Evolutionary conservation across 2,797 vertebrate genomes (phyloP).

Genomic region (Chiloscyllium punctatum): DNA sequence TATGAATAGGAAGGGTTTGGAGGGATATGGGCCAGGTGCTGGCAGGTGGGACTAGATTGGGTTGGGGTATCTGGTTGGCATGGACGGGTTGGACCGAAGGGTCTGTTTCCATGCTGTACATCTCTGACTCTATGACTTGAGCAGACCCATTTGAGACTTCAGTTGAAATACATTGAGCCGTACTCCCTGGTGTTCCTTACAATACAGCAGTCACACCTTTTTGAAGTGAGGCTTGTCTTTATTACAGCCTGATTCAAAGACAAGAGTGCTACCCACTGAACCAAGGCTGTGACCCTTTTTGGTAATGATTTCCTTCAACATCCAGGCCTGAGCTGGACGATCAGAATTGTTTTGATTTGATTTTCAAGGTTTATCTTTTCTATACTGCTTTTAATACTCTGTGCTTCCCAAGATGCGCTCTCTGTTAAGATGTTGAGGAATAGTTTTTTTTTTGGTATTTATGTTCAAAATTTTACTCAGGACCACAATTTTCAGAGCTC

Average conservation of each 20-base stretch:
- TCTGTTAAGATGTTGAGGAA: background rate
- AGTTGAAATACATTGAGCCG: background rate
- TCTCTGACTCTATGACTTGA: background rate
- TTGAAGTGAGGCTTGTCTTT: background rate
- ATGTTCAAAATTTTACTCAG: background rate
- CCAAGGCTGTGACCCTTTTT: background rate
- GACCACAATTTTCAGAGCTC: too few relatives aligned
- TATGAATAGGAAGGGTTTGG: too few relatives aligned
- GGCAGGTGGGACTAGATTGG: too few relatives aligned
- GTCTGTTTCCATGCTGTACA: too few relatives aligned
- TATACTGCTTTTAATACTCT: background rate
- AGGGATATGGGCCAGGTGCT: too few relatives aligned
- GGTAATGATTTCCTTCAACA: background rate
- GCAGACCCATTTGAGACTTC: background rate
- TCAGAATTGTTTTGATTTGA: background rate
- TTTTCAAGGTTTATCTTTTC: background rate
- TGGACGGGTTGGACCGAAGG: too few relatives aligned
- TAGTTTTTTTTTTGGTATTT: background rate
- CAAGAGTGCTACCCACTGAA: background rate
- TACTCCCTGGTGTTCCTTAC: background rate
- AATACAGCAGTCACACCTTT: background rate
- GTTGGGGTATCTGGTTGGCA: too few relatives aligned
- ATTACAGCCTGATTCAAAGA: background rate
- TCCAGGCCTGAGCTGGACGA: background rate
- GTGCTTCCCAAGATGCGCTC: background rate